phyloP scores from a whole-genome alignment of 1,140 invertebrate species.

The Dreissena rostriformis region DNA sequence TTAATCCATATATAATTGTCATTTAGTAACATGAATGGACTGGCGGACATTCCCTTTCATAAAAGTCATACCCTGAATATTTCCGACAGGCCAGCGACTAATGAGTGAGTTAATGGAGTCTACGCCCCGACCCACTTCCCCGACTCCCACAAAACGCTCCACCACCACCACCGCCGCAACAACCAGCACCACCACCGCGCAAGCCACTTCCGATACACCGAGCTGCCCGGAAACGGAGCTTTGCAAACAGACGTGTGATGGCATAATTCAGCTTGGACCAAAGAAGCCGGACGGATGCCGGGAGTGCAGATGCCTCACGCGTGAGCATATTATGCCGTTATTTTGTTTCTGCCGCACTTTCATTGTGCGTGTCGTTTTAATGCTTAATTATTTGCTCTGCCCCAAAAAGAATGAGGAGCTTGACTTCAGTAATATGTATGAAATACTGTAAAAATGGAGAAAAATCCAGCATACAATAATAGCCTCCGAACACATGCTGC shows the following conservation, averaged over 20 bases:
- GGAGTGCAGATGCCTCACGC: slow-evolving; percentile 4
- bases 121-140: too few relatives aligned
- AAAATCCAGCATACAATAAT: too few relatives aligned
- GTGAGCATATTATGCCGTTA: background rate
- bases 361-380: too few relatives aligned
- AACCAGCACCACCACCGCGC: background rate
- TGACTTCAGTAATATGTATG: too few relatives aligned
- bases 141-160: too few relatives aligned
- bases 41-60: background rate
- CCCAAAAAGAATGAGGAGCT: too few relatives aligned
- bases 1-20: background rate
- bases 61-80: background rate
- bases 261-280: background rate
- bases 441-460: too few relatives aligned
- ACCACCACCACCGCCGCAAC: background rate
- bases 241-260: slow-evolving; percentile 4
- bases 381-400: too few relatives aligned
- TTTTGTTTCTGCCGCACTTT: background rate
- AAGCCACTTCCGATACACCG: background rate
- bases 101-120: background rate
- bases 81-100: slow-evolving; percentile 6
- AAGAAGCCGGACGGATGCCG: background rate
- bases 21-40: too few relatives aligned
- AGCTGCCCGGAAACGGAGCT: background rate
- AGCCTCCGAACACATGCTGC: too few relatives aligned